A percentile compares a stretch with the other conserved stretches of the same genome.
These are phyloP conservation scores for Bettongia penicillata DNA, from an alignment of 2,113 vertebrate genomes.

Conservation along the genomic window DNA sequence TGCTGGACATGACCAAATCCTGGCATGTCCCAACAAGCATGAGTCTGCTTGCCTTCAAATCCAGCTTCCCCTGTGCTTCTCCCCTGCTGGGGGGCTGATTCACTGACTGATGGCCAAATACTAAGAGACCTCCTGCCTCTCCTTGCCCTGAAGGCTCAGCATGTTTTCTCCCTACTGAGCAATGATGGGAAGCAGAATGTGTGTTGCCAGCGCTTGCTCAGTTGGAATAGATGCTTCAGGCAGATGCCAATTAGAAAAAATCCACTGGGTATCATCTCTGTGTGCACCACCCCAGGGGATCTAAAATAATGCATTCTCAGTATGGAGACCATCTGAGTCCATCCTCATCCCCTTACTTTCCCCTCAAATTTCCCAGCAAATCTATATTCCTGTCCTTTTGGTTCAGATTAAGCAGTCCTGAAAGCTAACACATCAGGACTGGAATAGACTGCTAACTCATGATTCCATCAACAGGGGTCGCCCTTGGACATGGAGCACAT, in stretches of 20 bases:
- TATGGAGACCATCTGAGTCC: not conserved
- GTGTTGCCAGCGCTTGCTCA: not conserved
- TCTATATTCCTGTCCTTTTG: not conserved
- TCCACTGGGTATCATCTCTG: not conserved
- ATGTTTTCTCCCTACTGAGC: not conserved
- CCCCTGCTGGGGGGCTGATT: not conserved
- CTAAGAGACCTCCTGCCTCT: not conserved
- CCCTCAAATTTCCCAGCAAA: not conserved
- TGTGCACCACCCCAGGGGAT: not conserved
- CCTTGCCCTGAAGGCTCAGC: not conserved
- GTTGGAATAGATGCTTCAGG: not conserved
- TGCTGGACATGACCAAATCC: fast-evolving
- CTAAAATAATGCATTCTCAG: not conserved
- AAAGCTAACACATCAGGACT: not conserved
- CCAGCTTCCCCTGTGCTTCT: not conserved
- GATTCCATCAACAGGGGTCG: constrained; percentile 68
- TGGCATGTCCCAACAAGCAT: fast-evolving
- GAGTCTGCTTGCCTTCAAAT: not conserved
- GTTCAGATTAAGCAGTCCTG: not conserved
- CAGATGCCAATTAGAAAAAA: not conserved
- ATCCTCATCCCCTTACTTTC: not conserved
- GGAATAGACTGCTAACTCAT: not conserved
- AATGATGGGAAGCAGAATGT: not conserved
- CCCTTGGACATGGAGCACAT: constrained; percentile 50
- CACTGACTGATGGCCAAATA: not conserved